Evolutionary conservation across 2,888 invertebrate genomes (phyloP), one percentile per base, ranked within the genome.

Genomic region (Hybos culiciformis): DNA sequence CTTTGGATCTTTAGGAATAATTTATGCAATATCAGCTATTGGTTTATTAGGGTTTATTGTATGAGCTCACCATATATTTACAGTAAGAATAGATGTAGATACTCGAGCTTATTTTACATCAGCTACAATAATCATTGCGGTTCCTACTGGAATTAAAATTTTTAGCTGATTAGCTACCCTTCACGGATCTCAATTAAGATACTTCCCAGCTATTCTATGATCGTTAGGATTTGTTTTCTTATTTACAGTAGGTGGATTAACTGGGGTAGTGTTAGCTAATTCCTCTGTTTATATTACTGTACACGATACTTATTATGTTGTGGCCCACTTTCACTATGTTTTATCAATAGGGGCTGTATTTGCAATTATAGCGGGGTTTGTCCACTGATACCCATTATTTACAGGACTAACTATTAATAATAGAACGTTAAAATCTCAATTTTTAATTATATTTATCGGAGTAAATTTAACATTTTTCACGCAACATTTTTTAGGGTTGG

Each of bases 11-110:
- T 51, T 83, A 66, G 80, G 81, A 12, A 83, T 84, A 75, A 78
- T 84, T 71, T 85, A 84, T 69, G 85, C 84, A n/a, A 85, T 85
- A 73, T 52, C 81, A 66, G 73, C 80, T 46, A 87, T 86, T 78
- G 84, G 83, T 14, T 61, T 83, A 57, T 63, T 86, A 70, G 84
- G 83, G 52, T 87, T 85, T 74, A 24, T 24, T 11, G 24, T 11
- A 24, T 24, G 24, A 24, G 24, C 80, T 9, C 83, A 83, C 60
- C 82, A 83, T 58, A 83, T 83, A 71, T 84, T 83, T 64, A 82
- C 81, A 2, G 75, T 83, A 32, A 83, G 83, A 1, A 76, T 83
- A 74, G 81, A 83, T 69, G 74, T 82, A 51, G 82, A 83, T 65
- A 81, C 80, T 1, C 79, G 81, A 62, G 81, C 82, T 14, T 83